phyloP scores from a whole-genome alignment of 1,140 invertebrate species.

The Habropoda laboriosa region DNA sequence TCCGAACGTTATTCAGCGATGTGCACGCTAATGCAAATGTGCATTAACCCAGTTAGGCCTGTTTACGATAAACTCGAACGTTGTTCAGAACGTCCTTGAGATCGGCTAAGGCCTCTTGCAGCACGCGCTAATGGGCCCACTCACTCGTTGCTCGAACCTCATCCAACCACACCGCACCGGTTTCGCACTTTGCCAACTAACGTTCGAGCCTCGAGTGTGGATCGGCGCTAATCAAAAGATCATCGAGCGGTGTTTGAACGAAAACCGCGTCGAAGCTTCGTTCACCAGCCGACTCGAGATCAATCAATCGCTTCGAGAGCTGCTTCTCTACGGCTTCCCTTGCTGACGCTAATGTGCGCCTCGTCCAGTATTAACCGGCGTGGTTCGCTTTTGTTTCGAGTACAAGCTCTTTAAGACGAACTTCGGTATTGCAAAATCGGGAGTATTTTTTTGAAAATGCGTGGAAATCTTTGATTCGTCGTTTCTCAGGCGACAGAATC shows the following conservation, averaged over 20 bases:
- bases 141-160: too few species aligned
- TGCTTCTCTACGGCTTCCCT: conserved; percentile 4
- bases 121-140: neutral
- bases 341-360: neutral
- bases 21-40: neutral
- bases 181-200: neutral
- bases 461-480: too few species aligned
- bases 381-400: neutral
- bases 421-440: too few species aligned
- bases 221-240: conserved; percentile 16
- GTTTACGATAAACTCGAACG: conserved; percentile 7
- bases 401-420: neutral
- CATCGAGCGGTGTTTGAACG: neutral
- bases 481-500: too few species aligned
- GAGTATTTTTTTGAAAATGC: too few species aligned
- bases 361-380: neutral
- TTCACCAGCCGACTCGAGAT: neutral
- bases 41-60: conserved; percentile 29
- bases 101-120: neutral
- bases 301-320: neutral
- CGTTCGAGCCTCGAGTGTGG: too few species aligned
- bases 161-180: neutral
- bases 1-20: conserved; percentile 10
- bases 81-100: neutral
- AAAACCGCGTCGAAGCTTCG: neutral